Conservation (phyloP, 1,140 invertebrate genomes). For the Micrasema minimum region DNA sequence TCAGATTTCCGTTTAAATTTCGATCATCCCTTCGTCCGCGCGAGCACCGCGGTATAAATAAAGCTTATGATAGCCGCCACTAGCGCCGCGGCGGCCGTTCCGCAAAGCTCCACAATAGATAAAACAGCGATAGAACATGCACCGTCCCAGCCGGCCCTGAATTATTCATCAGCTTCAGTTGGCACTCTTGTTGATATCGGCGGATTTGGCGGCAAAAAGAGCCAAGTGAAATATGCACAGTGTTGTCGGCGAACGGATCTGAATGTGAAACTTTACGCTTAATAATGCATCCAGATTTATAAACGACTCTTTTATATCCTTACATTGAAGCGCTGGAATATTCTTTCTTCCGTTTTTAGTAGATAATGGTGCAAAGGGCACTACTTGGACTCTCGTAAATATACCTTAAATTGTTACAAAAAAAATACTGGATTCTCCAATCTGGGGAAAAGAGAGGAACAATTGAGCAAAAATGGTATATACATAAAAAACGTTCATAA, state of each 20-base stretch:
- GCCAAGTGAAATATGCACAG: constrained; percentile 35
- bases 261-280: neutral
- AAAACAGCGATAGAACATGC: constrained; percentile 55
- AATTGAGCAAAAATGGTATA: no score
- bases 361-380: no score
- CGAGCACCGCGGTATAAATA: constrained; percentile 44
- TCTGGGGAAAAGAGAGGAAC: no score
- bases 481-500: no score
- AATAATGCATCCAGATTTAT: constrained; percentile 14
- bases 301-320: constrained; percentile 14
- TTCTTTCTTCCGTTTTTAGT: no score
- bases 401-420: no score
- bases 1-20: no score
- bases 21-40: neutral
- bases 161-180: constrained; percentile 50
- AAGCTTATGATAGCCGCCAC: constrained; percentile 49
- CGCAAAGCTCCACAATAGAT: constrained; percentile 53
- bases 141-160: constrained; percentile 43
- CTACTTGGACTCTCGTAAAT: no score
- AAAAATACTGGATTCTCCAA: no score
- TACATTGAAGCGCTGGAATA: no score
- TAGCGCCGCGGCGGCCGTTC: constrained; percentile 44
- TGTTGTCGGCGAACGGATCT: constrained; percentile 10
- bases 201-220: constrained; percentile 49
- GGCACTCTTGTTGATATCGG: constrained; percentile 48